These are phyloP conservation scores for Ceyx cyanopectus DNA, from an alignment of 2,113 vertebrate genomes.

Conservation along the genomic window DNA sequence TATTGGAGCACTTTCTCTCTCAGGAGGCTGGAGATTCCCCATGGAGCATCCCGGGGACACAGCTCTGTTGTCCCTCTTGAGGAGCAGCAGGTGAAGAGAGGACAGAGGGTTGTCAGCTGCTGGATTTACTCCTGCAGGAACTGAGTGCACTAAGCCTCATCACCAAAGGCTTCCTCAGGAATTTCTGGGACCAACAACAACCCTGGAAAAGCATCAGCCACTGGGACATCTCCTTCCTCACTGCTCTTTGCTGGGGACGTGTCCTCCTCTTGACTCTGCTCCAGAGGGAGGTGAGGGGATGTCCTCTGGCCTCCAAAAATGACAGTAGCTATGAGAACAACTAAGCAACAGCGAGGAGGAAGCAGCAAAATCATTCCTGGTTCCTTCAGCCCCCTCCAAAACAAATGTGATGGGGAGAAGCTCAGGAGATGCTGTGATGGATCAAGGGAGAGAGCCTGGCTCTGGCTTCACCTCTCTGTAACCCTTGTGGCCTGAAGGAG, in stretches of 20 bases:
- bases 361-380: not conserved
- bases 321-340: not conserved
- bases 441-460: not conserved
- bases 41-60: not conserved
- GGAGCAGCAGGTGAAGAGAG: not conserved
- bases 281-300: too few relatives aligned
- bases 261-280: too few relatives aligned
- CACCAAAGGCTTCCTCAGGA: not conserved
- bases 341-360: not conserved
- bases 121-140: not conserved
- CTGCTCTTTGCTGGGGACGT: not conserved
- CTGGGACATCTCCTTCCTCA: accelerated
- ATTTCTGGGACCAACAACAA: not conserved
- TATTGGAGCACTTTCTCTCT: not conserved
- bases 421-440: not conserved
- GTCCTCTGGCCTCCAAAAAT: not conserved
- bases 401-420: not conserved
- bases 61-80: not conserved
- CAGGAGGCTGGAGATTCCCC: not conserved
- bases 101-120: not conserved
- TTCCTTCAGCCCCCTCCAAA: not conserved
- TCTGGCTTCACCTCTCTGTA: not conserved
- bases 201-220: not conserved
- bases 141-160: not conserved
- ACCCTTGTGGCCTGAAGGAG: not conserved